A percentile compares a stretch with the other conserved stretches of the same genome.
These are phyloP conservation scores for Euphonia xanthogaster DNA, from an alignment of 2,797 vertebrate genomes.

Conservation along the genomic window DNA sequence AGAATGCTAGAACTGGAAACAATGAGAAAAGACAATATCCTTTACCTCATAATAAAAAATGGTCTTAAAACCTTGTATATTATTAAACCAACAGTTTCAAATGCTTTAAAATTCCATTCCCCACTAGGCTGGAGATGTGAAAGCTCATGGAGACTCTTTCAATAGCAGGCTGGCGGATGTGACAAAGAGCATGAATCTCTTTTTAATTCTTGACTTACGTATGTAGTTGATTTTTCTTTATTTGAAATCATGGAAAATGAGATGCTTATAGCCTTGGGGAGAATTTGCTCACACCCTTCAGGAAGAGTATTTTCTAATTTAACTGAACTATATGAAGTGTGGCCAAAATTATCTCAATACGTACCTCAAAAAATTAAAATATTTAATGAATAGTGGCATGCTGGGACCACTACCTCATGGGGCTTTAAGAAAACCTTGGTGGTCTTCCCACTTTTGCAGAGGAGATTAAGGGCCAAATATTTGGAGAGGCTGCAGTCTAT, in stretches of 20 bases:
- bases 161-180: not conserved
- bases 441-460: not conserved
- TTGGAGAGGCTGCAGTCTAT: not conserved
- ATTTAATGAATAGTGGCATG: not conserved
- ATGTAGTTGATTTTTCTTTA: not conserved
- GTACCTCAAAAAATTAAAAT: not conserved
- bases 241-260: not conserved
- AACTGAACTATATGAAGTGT: not conserved
- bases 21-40: constrained; percentile 53
- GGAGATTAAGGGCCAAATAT: not conserved
- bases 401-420: not conserved
- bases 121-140: not conserved
- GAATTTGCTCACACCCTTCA: not conserved
- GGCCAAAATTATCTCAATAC: not conserved
- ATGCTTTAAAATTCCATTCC: not conserved
- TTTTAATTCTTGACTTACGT: not conserved
- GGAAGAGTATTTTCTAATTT: not conserved
- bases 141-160: not conserved
- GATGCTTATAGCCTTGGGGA: not conserved
- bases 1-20: constrained; percentile 10
- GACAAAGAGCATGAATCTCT: not conserved
- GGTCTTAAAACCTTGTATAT: constrained; percentile 10
- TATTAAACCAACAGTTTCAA: constrained; percentile 27
- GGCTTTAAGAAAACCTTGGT: not conserved
- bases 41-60: constrained; percentile 32